Base-by-base conservation (phyloP, 2,888 invertebrate genomes). In the Lottia gigantea region DNA sequence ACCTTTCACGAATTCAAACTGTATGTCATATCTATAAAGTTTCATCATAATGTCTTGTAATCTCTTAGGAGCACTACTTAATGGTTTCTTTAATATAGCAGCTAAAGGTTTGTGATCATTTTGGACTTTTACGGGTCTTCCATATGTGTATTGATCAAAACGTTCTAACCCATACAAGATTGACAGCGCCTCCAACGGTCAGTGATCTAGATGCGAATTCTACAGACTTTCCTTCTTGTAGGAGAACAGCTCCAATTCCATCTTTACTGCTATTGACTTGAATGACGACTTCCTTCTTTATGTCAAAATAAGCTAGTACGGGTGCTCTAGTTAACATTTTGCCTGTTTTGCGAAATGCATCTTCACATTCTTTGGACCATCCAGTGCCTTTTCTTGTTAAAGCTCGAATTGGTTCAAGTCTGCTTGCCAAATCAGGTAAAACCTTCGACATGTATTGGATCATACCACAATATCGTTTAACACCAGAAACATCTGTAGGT, bases 201-300 rank as follows among this genome's bases (percentile, higher is more conserved):
- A 49, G 15, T n/a, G 49, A 49, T 49, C 76, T 64, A 46, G 71
- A 71, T 6, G 74, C 67, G 68, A 66, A 78, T 8, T 73, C 76
- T 11, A 78, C 63, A 2, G 75, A 72, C 67, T 68, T 67, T 46
- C 72, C 71, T 15, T 76, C 67, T 62, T 78, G 77, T 4, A 75
- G 23, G 12, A 77, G n/a, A 0, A 73, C 76, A 61, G 78, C 68
- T 12, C 77, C 79, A 11, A 80, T 25, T 11, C 79, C 78, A 69
- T 78, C 69, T 19, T 76, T 74, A 46, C 74, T 75, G 12, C 78
- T 76, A 66, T 81, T 79, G 40, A 77, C 75, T 14, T 74, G 68
- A 0, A 76, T 46, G 19, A 49, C 64, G 6, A 74, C 70, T 40
- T 67, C 64, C 12, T 74, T 71, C 0, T 26, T 25, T 2, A 66